Base-by-base conservation (phyloP, 1,140 invertebrate genomes). In the Drosophila watanabei region DNA sequence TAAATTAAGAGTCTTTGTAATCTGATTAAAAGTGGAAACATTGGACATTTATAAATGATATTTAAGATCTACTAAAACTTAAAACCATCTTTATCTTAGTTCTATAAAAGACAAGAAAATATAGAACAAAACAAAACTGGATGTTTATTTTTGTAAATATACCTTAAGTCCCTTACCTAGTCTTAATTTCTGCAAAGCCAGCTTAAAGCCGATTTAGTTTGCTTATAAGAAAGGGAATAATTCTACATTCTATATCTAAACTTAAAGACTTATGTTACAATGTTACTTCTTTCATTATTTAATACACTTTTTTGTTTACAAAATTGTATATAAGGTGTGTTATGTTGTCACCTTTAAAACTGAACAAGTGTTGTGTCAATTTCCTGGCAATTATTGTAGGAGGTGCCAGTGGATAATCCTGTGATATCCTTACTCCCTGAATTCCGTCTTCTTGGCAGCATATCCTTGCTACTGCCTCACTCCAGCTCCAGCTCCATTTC, bases 351-450 rank as follows among this genome's bases (percentile, higher is more conserved):
- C n/a, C 3, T 20, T 68, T 63, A 56, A 37, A 30, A 58, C 20
- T 41, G 13, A 7, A 20, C 18, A 13, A 64, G 49, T 46, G 59
- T 41, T 62, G 60, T 41, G 24, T 69, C 37, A 63, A 41, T 52
- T 45, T 37, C 37, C 30, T 39, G 64, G 62, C 30, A 35, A 62
- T 65, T 39, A 39, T 9, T 37, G 58, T 30, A 14, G 37, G 37
- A 14, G 37, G 37, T 35, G 18, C 61, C 39, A 20, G 14, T 45
- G 24, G 59, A 48, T 66, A 66, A 68, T 69, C 61, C 46, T n/a
- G 20, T 18, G 52, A 41, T 24, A 77, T 76, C 57, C 43, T 59
- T 59, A 52, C 64, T 46, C 35, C 39, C 46, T 72, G 35, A 35
- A 24, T 49, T 37, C 43, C 39, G 54, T n/a, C 30, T 69, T 30